Evolutionary conservation across 2,797 vertebrate genomes (phyloP), one percentile per base, ranked within the genome.

Genomic region (Muscicapa comitata): DNA sequence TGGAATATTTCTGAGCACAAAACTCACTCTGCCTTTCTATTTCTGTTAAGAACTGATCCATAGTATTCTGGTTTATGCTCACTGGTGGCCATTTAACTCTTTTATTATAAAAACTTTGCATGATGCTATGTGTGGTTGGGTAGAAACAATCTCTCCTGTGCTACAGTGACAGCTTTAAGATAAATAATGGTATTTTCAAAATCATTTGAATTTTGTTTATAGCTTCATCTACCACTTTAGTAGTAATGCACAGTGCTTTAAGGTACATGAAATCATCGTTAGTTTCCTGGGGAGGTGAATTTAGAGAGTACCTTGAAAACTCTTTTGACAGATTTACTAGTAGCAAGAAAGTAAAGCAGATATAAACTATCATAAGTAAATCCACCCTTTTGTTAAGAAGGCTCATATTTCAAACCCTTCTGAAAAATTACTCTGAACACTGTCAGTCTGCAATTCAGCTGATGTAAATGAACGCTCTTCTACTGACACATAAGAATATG

Each of bases 201-300:
- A 45, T 89, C 0, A 15, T 83, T 94, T 87, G 43, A 47, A 50
- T 85, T 95, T 94, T 95, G 45, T 91, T 90, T 92, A 70, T 72
- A 65, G 81, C 61, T 95, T 91, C 75, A 90, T 67, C 70, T 95
- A 84, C 73, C 11, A 37, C 61, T 91, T 86, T 51, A 93, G 23
- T 88, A 86, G 47, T 91, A 84, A 94, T 57, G 77, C 28, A 67
- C 7, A 25, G 51, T 29, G 10, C 53, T 91, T 93, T 84, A 88
- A 92, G 74, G 48, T 62, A 80, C 17, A 25, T 57, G 66, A 87
- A 91, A 95, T 54, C 40, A 88, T 66, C 24, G 48, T 77, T 63
- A 59, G 40, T 51, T 89, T 96, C 50, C 58, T 90, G 62, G 47
- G 88, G 57, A 3, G 4, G 68, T 80, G 54, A 66, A 37, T 84